phyloP scores from a whole-genome alignment of 1,140 invertebrate species.

The Drosophila equinoxialis region DNA sequence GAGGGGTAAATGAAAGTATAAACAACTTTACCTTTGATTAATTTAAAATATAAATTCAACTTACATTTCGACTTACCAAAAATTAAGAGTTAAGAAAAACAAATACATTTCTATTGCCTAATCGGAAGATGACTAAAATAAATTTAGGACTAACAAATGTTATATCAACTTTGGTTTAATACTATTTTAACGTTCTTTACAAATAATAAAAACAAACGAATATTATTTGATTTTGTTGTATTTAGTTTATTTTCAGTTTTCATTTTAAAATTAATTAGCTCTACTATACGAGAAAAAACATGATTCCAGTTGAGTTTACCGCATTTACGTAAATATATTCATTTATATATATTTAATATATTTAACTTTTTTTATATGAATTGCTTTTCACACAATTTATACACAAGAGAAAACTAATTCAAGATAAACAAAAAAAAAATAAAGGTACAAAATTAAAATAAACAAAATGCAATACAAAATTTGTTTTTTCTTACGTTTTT shows the following conservation, averaged over 20 bases:
- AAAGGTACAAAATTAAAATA: slow-evolving; percentile 24
- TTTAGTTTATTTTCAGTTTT: slow-evolving; percentile 36
- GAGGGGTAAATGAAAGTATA: not conserved
- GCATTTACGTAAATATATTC: not conserved
- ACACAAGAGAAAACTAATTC: slow-evolving; percentile 31
- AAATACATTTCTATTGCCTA: not conserved
- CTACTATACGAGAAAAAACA: slow-evolving; percentile 58
- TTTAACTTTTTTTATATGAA: not conserved
- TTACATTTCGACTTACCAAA: not conserved
- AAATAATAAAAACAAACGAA: too few species aligned
- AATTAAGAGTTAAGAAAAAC: not conserved
- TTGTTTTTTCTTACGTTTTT: too few species aligned
- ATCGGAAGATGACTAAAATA: too few species aligned
- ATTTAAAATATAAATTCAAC: not conserved
- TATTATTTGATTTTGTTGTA: slow-evolving; percentile 55
- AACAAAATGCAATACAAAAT: slow-evolving; percentile 52
- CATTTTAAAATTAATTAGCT: slow-evolving; percentile 69
- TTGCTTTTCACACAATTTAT: slow-evolving; percentile 5
- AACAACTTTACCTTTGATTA: not conserved
- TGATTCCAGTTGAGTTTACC: not conserved
- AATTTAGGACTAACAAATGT: too few species aligned
- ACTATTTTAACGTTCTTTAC: too few species aligned
- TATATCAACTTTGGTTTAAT: too few species aligned
- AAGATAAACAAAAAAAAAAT: slow-evolving; percentile 25
- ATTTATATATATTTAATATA: too few species aligned